Evolutionary conservation across 2,888 invertebrate genomes (phyloP).

Genomic region (Ornithoptera priamus): DNA sequence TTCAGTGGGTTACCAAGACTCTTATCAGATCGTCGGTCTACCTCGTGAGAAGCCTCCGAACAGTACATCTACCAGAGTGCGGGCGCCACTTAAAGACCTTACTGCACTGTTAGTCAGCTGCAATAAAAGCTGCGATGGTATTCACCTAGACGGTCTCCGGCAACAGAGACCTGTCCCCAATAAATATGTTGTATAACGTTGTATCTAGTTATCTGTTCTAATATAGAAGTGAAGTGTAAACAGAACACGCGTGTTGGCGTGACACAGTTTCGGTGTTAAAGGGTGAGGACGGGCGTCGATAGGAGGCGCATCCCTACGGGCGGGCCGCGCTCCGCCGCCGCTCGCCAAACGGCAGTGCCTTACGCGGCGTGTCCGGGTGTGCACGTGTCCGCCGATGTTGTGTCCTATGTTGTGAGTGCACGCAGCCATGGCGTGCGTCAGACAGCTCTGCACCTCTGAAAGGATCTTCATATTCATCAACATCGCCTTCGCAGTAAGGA

Average conservation of each 20-base stretch:
- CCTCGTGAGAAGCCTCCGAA: too few species aligned
- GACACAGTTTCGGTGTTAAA: constrained; percentile 7
- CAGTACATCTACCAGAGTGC: too few species aligned
- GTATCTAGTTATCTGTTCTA: background rate
- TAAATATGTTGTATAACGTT: too few species aligned
- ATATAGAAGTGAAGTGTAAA: background rate
- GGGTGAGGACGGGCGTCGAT: constrained; percentile 5
- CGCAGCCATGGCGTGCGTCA: constrained; percentile 57
- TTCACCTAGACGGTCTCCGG: too few species aligned
- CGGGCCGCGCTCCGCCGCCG: constrained; percentile 24
- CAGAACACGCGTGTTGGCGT: background rate
- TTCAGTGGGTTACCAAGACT: too few species aligned
- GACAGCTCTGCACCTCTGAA: constrained; percentile 63
- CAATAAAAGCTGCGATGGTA: too few species aligned
- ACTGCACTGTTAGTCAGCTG: too few species aligned
- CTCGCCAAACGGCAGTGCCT: constrained; percentile 54
- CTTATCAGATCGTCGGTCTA: too few species aligned
- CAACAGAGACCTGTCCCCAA: too few species aligned
- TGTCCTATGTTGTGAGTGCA: constrained; percentile 31
- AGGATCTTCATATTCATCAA: constrained; percentile 75
- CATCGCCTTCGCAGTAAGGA: constrained; percentile 68
- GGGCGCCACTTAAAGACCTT: too few species aligned
- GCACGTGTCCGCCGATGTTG: constrained; percentile 37
- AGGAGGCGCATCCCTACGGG: constrained; percentile 26
- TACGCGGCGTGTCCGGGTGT: constrained; percentile 51